A percentile compares a stretch with the other conserved stretches of the same genome.
Conservation (phyloP, 1,140 invertebrate species). For the Platyura marginata region DNA sequence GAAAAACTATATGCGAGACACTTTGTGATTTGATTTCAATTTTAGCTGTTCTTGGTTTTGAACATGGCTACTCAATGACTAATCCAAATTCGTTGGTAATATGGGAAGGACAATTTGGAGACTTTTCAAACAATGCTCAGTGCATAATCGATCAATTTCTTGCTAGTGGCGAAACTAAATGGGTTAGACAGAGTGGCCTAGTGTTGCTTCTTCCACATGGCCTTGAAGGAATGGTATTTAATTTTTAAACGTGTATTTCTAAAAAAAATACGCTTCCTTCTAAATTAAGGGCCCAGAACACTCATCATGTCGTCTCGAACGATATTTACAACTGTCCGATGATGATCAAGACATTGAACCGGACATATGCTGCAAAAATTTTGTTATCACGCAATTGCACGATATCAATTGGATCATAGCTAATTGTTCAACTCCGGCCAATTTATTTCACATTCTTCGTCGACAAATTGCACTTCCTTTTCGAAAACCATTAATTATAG, state of each 20-base stretch:
- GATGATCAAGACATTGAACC: constrained; percentile 43
- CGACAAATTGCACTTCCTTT: constrained; percentile 67
- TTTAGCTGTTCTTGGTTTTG: constrained; percentile 40
- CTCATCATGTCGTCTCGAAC: constrained; percentile 59
- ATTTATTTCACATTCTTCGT: constrained; percentile 69
- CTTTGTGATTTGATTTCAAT: too few relatives aligned
- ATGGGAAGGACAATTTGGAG: constrained; percentile 88
- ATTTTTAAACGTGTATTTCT: too few relatives aligned
- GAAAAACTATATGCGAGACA: too few relatives aligned
- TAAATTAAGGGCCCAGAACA: constrained; percentile 89
- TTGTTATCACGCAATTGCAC: constrained; percentile 58
- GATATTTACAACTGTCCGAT: constrained; percentile 62
- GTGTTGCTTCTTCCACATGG: constrained; percentile 77
- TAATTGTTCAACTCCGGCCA: constrained; percentile 69
- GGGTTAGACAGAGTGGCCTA: constrained; percentile 65
- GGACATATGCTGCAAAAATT: constrained; percentile 24
- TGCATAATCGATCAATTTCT: constrained; percentile 77
- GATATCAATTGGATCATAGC: constrained; percentile 68
- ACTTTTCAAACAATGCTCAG: constrained; percentile 74
- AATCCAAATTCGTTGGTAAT: constrained; percentile 63
- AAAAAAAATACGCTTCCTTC: too few relatives aligned
- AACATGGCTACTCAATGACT: constrained; percentile 66
- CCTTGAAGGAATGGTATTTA: constrained; percentile 75
- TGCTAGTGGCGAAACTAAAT: constrained; percentile 59
- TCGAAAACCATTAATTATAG: constrained; percentile 59